These are phyloP conservation scores for Masticophis lateralis DNA, from an alignment of 2,797 vertebrate genomes.

Conservation along the genomic window DNA sequence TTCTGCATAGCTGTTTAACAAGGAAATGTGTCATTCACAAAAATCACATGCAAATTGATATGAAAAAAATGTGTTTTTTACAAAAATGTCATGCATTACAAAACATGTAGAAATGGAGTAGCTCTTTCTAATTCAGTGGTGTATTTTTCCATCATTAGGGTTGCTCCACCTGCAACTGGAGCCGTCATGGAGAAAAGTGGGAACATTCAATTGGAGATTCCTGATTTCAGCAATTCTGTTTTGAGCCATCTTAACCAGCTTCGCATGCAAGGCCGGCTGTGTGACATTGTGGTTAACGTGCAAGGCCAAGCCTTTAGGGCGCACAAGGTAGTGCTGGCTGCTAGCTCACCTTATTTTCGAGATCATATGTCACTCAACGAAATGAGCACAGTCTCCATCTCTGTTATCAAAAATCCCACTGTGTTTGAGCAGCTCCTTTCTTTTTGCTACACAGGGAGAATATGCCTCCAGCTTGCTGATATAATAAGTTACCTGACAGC, in stretches of 20 bases:
- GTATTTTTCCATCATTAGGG: constrained; percentile 56
- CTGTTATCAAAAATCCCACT: constrained; percentile 91
- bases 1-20: not conserved
- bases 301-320: constrained; percentile 95
- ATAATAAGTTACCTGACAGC: constrained; percentile 98
- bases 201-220: constrained; percentile 95
- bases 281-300: constrained; percentile 96
- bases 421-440: constrained; percentile 96
- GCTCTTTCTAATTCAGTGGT: not conserved
- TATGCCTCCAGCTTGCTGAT: constrained; percentile 92
- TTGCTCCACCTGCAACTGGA: constrained; percentile 54
- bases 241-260: constrained; percentile 94
- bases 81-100: not conserved
- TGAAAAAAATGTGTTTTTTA: not conserved
- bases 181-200: constrained; percentile 90
- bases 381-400: constrained; percentile 96
- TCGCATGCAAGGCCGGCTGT: constrained; percentile 93
- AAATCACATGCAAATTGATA: not conserved
- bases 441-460: constrained; percentile 95
- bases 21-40: not conserved
- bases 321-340: constrained; percentile 96
- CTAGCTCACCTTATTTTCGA: constrained; percentile 96
- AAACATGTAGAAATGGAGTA: not conserved
- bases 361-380: constrained; percentile 99
- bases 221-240: constrained; percentile 97